A percentile compares a stretch with the other conserved stretches of the same genome.
Evolutionary conservation across 2,113 vertebrate genomes (phyloP).

Genomic region (Myotis davidii): DNA sequence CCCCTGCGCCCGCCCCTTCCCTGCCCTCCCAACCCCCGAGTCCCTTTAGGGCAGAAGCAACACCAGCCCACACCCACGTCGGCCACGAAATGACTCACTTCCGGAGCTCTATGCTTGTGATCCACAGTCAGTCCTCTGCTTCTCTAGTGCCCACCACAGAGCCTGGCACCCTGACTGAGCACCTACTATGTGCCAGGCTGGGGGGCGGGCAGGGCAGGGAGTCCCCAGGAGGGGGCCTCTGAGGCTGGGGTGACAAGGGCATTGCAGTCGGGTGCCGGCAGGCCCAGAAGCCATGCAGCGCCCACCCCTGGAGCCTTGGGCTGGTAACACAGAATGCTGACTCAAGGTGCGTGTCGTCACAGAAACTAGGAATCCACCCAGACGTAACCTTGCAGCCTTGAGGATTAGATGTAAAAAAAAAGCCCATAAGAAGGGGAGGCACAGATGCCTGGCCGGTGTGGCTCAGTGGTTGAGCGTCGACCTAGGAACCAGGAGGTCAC

Average conservation of each 20-base stretch:
- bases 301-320: not conserved
- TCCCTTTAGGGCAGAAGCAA: not conserved
- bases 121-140: fast-evolving
- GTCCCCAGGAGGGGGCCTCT: not conserved
- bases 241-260: not conserved
- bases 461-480: too few relatives aligned
- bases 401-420: not conserved
- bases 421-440: too few relatives aligned
- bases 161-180: fast-evolving
- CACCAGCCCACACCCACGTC: not conserved
- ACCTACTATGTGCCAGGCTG: fast-evolving
- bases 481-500: too few relatives aligned
- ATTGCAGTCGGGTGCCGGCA: too few relatives aligned
- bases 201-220: not conserved
- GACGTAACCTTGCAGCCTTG: too few relatives aligned
- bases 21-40: too few relatives aligned
- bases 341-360: not conserved
- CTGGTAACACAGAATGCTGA: fast-evolving
- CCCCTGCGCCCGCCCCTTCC: not conserved
- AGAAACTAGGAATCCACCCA: not conserved
- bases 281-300: not conserved
- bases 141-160: not conserved
- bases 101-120: not conserved
- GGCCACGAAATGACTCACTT: not conserved
- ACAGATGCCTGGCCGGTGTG: too few relatives aligned